Evolutionary conservation across 1,140 invertebrate genomes (phyloP), one percentile per base, ranked within the genome.

Genomic region (Whitmania pigra): DNA sequence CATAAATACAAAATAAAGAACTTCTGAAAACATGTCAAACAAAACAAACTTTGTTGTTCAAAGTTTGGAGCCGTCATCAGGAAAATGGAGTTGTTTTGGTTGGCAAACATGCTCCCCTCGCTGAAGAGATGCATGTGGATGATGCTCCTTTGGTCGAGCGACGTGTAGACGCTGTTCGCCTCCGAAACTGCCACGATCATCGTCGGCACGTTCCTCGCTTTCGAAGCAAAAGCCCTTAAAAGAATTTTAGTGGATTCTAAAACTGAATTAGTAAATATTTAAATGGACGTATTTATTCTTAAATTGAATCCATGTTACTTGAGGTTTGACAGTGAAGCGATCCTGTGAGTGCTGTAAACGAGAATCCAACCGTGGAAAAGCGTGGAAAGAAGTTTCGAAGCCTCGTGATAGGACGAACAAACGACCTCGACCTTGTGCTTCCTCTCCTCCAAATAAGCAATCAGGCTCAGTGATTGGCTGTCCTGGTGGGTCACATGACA

Each of bases 181-280:
- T 95, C 93, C 27, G 91, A 91, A 54, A 96, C 89, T 66, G 93
- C 92, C 79, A 96, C 87, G 81, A 96, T 92, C 87, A 95, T 91
- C 75, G 95, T 93, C 9, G 93, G 93, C 76, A 95, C 85, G 22
- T 75, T 60, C 74, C 92, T 90, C 82, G 95, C 93, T 82, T 93
- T 93, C 83, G 89, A 90, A 13, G 92, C 92, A 84, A 96, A 94
- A 75, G 93, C 91, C 83, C 91, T 93, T 77, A 17, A 11, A 36
- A 71, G 4, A 69, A 49, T 49, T 49, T 49, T 11, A 49, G 15
- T 7, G 13, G 43, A 15, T 49, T 49, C 43, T 36, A 2, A 36
- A 6, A 36, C 31, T 36, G 2, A 36, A 36, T 36, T 36, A 36
- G 6, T 3, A 36, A 36, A 36, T 36, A 36, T 36, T 36, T 36